A percentile compares a stretch with the other conserved stretches of the same genome.
These are phyloP conservation scores for Andrena hattorfiana DNA, from an alignment of 2,888 invertebrate species.

Conservation along the genomic window DNA sequence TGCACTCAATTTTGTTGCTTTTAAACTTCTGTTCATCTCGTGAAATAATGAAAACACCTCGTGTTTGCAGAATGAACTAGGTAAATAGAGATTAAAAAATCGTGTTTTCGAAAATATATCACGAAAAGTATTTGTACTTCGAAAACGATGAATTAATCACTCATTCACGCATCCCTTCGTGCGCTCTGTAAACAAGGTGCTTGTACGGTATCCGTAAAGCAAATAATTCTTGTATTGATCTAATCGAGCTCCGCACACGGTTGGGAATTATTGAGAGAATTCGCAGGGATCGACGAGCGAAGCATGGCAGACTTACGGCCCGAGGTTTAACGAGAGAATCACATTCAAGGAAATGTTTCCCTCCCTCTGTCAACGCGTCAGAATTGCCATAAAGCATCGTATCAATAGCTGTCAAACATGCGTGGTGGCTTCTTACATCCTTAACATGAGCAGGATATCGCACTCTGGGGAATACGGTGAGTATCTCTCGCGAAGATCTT, in stretches of 20 bases:
- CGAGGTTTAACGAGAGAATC: constrained; percentile 92
- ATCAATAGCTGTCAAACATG: constrained; percentile 80
- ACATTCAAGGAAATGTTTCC: constrained; percentile 94
- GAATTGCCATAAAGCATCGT: constrained; percentile 87
- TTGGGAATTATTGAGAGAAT: not conserved
- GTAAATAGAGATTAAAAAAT: too few species aligned
- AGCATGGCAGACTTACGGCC: constrained; percentile 85
- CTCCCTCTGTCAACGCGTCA: constrained; percentile 90
- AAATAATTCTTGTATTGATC: not conserved
- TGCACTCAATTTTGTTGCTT: too few species aligned
- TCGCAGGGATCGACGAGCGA: constrained; percentile 61
- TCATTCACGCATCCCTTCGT: not conserved
- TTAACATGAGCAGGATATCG: constrained; percentile 87
- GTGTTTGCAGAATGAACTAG: too few species aligned
- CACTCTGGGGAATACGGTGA: constrained; percentile 88
- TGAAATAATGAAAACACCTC: too few species aligned
- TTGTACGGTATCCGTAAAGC: not conserved
- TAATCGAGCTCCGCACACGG: not conserved
- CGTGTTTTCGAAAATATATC: too few species aligned
- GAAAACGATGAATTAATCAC: not conserved
- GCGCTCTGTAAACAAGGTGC: not conserved
- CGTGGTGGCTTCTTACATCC: constrained; percentile 86
- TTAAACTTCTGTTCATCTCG: too few species aligned
- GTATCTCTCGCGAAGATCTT: constrained; percentile 1
- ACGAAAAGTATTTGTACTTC: not conserved